Conservation (phyloP, 2,797 vertebrate genomes). For the Trichosurus vulpecula region DNA sequence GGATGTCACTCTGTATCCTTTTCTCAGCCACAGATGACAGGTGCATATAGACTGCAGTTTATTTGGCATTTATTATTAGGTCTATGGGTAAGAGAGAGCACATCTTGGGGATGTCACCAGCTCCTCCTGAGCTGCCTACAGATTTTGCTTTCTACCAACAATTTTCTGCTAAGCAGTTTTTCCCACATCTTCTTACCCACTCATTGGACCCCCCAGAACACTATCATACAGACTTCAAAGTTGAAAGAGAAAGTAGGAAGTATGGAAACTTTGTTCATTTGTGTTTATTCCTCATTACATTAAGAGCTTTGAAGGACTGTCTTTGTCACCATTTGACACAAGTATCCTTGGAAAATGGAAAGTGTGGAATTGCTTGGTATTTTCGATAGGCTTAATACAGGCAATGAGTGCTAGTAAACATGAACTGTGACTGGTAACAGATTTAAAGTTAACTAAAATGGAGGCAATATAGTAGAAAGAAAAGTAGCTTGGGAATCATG, state of each 20-base stretch:
- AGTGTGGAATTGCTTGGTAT: not conserved
- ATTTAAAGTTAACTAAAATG: not conserved
- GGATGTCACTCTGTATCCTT: not conserved
- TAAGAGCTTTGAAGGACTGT: slow-evolving; percentile 16
- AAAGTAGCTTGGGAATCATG: not conserved
- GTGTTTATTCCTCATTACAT: not conserved
- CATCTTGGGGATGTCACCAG: not conserved
- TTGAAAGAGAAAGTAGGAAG: slow-evolving; percentile 2
- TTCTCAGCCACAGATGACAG: not conserved
- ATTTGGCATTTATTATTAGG: not conserved
- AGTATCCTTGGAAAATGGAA: slow-evolving; percentile 2
- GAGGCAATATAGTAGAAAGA: not conserved
- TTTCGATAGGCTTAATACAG: not conserved
- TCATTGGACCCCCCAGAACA: not conserved
- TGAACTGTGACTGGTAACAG: not conserved
- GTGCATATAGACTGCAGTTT: not conserved
- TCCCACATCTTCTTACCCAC: not conserved
- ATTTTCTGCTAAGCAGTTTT: not conserved
- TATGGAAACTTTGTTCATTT: slow-evolving; percentile 12
- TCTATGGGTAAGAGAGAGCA: not conserved
- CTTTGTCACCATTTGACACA: slow-evolving; percentile 8
- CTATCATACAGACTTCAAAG: not conserved
- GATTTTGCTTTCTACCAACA: not conserved
- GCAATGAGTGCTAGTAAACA: not conserved
- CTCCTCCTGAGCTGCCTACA: not conserved